phyloP scores from a whole-genome alignment of 2,797 vertebrate genomes.

The Pantherophis vulpinus region DNA sequence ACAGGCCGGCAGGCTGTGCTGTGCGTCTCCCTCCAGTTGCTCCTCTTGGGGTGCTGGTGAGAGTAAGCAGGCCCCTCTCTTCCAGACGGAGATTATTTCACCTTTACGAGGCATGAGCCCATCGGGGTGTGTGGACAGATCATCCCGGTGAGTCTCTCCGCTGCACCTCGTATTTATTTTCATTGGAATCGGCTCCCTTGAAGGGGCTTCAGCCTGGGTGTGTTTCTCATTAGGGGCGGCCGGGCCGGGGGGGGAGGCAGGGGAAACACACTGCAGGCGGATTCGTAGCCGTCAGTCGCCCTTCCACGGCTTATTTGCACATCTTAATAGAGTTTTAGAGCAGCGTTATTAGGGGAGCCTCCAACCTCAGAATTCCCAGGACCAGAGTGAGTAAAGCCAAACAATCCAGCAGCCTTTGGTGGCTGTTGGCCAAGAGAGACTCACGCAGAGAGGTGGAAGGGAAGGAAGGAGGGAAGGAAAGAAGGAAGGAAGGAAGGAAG shows the following conservation, averaged over 20 bases:
- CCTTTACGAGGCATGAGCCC: conserved; percentile 96
- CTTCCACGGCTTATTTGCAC: conserved; percentile 77
- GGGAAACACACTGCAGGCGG: conserved; percentile 77
- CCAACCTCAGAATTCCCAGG: conserved; percentile 73
- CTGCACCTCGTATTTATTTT: conserved; percentile 75
- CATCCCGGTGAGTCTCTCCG: conserved; percentile 90
- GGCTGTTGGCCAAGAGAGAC: conserved; percentile 64
- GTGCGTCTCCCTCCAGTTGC: neutral
- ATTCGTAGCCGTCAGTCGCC: conserved; percentile 73
- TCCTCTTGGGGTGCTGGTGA: conserved; percentile 37
- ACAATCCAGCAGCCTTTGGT: conserved; percentile 29
- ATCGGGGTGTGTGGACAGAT: conserved; percentile 99
- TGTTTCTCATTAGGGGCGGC: conserved; percentile 69
- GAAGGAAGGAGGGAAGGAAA: conserved; percentile 16
- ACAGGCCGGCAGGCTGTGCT: neutral
- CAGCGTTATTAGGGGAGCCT: conserved; percentile 70
- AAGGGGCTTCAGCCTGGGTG: conserved; percentile 69
- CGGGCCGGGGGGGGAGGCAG: neutral
- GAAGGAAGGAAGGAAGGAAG: too few species aligned
- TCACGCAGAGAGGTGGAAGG: conserved; percentile 66
- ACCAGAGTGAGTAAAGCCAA: conserved; percentile 73
- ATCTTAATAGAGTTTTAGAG: conserved; percentile 71
- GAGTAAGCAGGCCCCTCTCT: conserved; percentile 67
- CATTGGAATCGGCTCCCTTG: conserved; percentile 68
- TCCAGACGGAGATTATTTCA: conserved; percentile 97